Evolutionary conservation across 2,113 vertebrate species (phyloP).

Genomic region (Galbula dea): DNA sequence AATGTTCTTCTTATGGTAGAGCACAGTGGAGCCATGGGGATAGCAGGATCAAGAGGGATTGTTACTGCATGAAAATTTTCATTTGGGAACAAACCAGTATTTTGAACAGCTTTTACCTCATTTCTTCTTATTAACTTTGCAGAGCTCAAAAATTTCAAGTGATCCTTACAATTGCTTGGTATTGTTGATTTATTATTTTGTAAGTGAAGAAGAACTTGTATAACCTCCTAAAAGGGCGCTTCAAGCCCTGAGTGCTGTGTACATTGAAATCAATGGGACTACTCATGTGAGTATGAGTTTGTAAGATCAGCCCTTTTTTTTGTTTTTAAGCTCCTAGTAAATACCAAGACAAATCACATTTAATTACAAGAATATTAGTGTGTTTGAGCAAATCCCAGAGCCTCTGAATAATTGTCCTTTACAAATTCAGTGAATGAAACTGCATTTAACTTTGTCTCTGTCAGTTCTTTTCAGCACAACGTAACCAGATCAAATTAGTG

Average conservation of each 20-base stretch:
- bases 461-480: not conserved
- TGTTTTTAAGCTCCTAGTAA: not conserved
- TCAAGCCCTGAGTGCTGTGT: not conserved
- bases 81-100: not conserved
- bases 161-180: not conserved
- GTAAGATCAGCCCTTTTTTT: not conserved
- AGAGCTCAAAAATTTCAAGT: not conserved
- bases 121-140: not conserved
- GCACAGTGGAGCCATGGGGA: not conserved
- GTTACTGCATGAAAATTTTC: not conserved
- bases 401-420: not conserved
- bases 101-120: not conserved
- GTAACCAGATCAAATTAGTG: not conserved
- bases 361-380: not conserved
- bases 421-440: not conserved
- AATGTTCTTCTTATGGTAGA: not conserved
- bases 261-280: not conserved
- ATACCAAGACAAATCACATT: conserved; percentile 12
- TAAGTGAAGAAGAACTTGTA: not conserved
- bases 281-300: not conserved
- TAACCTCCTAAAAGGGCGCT: not conserved
- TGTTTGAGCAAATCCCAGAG: not conserved
- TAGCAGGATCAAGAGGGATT: not conserved
- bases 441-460: not conserved
- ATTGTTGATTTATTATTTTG: not conserved